Evolutionary conservation across 2,888 invertebrate genomes (phyloP).

Genomic region (Cerceris rybyensis): DNA sequence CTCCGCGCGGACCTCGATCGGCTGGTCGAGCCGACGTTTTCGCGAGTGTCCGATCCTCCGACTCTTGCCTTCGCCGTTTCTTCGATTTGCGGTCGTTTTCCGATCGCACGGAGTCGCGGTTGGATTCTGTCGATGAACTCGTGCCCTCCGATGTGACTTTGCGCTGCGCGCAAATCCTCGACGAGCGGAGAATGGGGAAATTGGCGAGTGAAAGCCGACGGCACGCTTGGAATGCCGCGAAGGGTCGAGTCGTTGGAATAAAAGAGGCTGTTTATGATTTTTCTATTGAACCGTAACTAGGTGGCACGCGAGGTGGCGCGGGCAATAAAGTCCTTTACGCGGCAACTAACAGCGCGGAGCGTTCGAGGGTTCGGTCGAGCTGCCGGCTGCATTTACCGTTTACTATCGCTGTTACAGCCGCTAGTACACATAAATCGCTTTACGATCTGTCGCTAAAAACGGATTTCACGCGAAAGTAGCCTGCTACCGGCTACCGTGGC

Average conservation of each 20-base stretch:
- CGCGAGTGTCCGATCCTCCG: background rate
- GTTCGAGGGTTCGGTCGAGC: constrained; percentile 50
- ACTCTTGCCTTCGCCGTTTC: background rate
- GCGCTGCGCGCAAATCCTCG: too few species aligned
- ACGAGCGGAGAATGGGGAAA: too few species aligned
- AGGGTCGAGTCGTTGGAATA: constrained; percentile 30
- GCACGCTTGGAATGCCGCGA: background rate
- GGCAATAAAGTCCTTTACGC: constrained; percentile 80
- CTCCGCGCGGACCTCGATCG: background rate
- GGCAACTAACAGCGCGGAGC: constrained; percentile 73
- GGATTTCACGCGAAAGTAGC: constrained; percentile 79
- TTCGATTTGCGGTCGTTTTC: background rate
- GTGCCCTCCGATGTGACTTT: too few species aligned
- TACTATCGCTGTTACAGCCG: constrained; percentile 79
- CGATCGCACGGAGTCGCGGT: too few species aligned
- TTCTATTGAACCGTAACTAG: constrained; percentile 79
- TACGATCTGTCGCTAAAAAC: constrained; percentile 81
- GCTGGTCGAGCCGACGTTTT: background rate
- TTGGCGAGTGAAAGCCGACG: too few species aligned
- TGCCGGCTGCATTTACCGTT: constrained; percentile 75
- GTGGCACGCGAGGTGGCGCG: constrained; percentile 73
- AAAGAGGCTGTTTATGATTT: constrained; percentile 75
- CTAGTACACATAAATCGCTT: constrained; percentile 80
- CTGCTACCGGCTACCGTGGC: constrained; percentile 54
- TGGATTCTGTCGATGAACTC: too few species aligned